Conservation (phyloP, 2,797 vertebrate genomes). For the Pagetopsis macropterus region DNA sequence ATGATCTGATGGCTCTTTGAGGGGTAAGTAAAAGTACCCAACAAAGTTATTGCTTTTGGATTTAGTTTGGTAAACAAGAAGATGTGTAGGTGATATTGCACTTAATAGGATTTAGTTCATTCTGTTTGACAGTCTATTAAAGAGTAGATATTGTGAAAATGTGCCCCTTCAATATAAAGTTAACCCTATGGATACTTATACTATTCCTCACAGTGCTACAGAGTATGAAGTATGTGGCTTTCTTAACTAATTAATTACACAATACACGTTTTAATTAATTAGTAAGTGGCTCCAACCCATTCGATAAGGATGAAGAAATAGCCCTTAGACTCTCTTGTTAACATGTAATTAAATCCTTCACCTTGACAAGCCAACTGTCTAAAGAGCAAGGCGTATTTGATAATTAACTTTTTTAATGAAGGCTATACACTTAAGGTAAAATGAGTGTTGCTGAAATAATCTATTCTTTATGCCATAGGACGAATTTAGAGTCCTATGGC, state of each 20-base stretch:
- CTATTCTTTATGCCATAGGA: neutral
- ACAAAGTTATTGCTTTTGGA: too few species aligned
- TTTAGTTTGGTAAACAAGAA: too few species aligned
- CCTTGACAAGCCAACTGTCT: conserved; percentile 12
- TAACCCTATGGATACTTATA: too few species aligned
- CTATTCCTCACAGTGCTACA: too few species aligned
- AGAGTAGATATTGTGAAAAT: too few species aligned
- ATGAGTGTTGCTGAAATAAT: neutral
- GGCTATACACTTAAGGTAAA: neutral
- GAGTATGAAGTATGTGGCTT: conserved; percentile 1
- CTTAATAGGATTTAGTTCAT: too few species aligned
- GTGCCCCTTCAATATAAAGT: too few species aligned
- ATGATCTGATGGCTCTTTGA: too few species aligned
- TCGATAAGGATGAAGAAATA: conserved; percentile 27
- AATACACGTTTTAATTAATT: conserved; percentile 16
- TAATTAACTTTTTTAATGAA: conserved; percentile 22
- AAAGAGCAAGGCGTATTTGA: conserved; percentile 17
- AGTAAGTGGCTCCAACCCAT: conserved; percentile 10
- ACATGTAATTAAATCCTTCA: conserved; percentile 42
- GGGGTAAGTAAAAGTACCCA: too few species aligned
- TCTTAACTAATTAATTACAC: neutral
- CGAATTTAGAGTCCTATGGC: too few species aligned
- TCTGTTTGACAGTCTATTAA: too few species aligned
- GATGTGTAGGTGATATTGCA: too few species aligned
- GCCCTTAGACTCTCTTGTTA: conserved; percentile 28